Evolutionary conservation across 2,888 invertebrate genomes (phyloP), one percentile per base, ranked within the genome.

Genomic region (Netelia melanura): DNA sequence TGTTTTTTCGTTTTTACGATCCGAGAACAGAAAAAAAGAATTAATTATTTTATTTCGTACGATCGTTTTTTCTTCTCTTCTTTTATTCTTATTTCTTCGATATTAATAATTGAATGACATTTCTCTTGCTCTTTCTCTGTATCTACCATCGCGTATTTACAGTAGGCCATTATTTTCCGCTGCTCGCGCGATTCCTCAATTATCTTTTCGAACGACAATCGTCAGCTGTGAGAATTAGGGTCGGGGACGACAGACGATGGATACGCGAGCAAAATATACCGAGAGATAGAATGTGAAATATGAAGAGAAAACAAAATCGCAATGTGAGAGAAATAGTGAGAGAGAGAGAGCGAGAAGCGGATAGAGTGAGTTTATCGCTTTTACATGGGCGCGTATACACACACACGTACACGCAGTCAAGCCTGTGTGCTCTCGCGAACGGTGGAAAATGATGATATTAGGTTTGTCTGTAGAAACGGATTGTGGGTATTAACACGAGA

Each of bases 221-320:
- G 81, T 76, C 68, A 54, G 56, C 56, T 61, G 62, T 43, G 30
- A 64, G 79, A 85, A 85, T 82, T 82, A 85, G 75, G 82, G 85
- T 85, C 82, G 85, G 79, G 79, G 79, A 82, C 85, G 58, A 64
- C 11, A 44, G 30, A 80, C 72, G 62, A 30, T 61, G 80, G 71
- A 80, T 78, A 38, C 30, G 54, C 83, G 52, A 77, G 85, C 64
- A 54, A 38, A 61, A 81, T 70, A 56, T 30, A 30, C 30, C 61
- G 17, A 38, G 68, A 67, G 83, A 74, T 65, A 81, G 74, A 85
- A 74, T 56, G 68, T 82, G 56, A 68, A 84, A 81, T 75, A 58
- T 43, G 38, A 43, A 44, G 58, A 56, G 61, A 68, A n/a, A 74
- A 23, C 17, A 64, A 38, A 30, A 3, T 38, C 44, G 54, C 48